Conservation (phyloP, 2,113 vertebrate species). For the Lophotis ruficrista region DNA sequence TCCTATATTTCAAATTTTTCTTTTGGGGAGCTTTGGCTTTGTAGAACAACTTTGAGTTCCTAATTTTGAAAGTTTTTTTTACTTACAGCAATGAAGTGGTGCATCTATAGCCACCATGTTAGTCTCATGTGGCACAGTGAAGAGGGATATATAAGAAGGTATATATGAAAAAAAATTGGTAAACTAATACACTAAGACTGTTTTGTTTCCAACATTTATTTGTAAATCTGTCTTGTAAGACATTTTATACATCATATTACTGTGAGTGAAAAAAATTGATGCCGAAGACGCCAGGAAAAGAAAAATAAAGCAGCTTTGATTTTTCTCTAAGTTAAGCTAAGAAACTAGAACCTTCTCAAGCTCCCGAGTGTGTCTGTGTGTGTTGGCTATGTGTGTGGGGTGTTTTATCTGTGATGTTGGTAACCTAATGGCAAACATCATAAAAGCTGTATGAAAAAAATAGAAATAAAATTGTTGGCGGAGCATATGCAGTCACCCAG, state of each 20-base stretch:
- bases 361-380: not conserved
- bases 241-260: not conserved
- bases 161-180: not conserved
- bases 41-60: not conserved
- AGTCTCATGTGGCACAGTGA: not conserved
- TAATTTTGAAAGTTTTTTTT: not conserved
- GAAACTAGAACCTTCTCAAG: not conserved
- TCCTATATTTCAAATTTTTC: not conserved
- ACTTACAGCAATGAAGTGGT: not conserved
- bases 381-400: not conserved
- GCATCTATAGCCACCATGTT: not conserved
- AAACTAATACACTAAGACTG: not conserved
- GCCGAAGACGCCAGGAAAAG: not conserved
- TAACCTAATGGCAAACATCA: slow-evolving; percentile 25
- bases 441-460: not conserved
- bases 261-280: not conserved
- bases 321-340: not conserved
- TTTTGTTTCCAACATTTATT: not conserved
- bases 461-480: not conserved
- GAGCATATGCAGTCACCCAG: slow-evolving; percentile 12
- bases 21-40: not conserved
- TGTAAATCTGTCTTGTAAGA: not conserved
- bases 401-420: not conserved
- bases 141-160: not conserved
- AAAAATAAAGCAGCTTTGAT: not conserved